Evolutionary conservation across 2,113 vertebrate genomes (phyloP).

Genomic region (Galemys pyrenaicus): DNA sequence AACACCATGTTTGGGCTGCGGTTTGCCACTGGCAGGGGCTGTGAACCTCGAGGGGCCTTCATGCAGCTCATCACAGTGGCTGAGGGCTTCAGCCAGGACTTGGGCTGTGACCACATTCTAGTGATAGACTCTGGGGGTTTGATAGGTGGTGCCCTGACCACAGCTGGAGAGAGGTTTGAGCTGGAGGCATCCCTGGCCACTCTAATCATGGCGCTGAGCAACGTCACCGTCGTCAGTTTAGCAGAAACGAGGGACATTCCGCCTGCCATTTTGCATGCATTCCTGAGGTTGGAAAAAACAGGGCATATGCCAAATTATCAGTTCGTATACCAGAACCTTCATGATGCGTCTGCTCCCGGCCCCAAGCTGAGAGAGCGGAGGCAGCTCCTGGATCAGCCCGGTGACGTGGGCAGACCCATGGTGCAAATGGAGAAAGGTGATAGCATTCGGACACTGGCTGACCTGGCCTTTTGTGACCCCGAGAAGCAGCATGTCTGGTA

Average conservation of each 20-base stretch:
- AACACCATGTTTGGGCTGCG: conserved; percentile 89
- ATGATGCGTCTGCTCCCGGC: conserved; percentile 82
- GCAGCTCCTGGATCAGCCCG: conserved; percentile 80
- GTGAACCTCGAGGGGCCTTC: conserved; percentile 84
- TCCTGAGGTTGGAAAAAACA: conserved; percentile 84
- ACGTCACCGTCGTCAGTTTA: conserved; percentile 87
- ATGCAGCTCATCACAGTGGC: conserved; percentile 84
- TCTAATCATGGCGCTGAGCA: conserved; percentile 87
- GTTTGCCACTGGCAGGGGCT: conserved; percentile 83
- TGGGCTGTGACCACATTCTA: conserved; percentile 88
- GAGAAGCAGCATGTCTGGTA: conserved; percentile 78
- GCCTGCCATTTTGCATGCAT: conserved; percentile 85
- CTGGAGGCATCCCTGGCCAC: conserved; percentile 89
- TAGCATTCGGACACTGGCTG: conserved; percentile 41
- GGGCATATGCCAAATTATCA: conserved; percentile 86
- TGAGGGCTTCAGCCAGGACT: conserved; percentile 81
- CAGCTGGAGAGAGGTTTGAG: conserved; percentile 82
- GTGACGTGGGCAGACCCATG: conserved; percentile 83
- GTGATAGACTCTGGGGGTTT: conserved; percentile 87
- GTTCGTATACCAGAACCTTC: conserved; percentile 89
- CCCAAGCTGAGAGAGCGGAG: conserved; percentile 85
- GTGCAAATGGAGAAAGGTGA: conserved; percentile 84
- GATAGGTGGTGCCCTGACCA: conserved; percentile 47
- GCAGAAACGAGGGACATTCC: conserved; percentile 84
- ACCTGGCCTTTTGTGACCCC: conserved; percentile 67